Evolutionary conservation across 2,797 vertebrate genomes (phyloP), one percentile per base, ranked within the genome.

Genomic region (Emydoidea blandingii): DNA sequence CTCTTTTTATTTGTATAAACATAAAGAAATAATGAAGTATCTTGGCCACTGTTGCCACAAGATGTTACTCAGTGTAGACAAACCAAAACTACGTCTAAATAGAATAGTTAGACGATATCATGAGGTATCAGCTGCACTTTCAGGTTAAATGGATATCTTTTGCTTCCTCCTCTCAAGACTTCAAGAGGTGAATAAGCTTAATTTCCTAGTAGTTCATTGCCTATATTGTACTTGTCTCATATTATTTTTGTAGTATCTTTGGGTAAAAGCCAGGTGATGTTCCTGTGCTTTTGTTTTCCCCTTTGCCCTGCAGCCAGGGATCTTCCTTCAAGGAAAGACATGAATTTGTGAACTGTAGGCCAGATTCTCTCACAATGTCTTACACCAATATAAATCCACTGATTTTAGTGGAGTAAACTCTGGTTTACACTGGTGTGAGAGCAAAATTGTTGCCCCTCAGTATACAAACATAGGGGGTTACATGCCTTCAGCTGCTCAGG

Each of bases 331-430:
- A 74, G 41, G 37, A 41, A 44, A 74, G 19, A 25, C 68, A 74
- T 18, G 37, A 74, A 44, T 41, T 74, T 74, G 37, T 74, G 68
- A 41, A 21, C 16, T 44, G 23, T 44, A 44, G 68, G 62, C 23
- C 37, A 74, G 37, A 74, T 44, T 74, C 37, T 72, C 68, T 72
- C 68, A 23, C 18, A 11, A 21, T 59, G 29, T 53, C 2, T 41
- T 0, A 0, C 2, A 34, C 31, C 21, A 41, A 12, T 41, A 72
- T 34, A 41, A 72, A 37, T 72, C 15, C 8, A 41, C 21, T 21
- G 21, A 41, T 56, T 18, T 37, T 79, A 37, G 5, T 25, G 0
- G 8, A 29, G 31, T 27, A 25, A 3, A 19, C 2, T 1, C 2
- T 31, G 31, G 6, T 34, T 3, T 74, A 54, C 3, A 3, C 1